These are phyloP conservation scores for Amiota mariae DNA, from an alignment of 2,888 invertebrate species.

Conservation along the genomic window DNA sequence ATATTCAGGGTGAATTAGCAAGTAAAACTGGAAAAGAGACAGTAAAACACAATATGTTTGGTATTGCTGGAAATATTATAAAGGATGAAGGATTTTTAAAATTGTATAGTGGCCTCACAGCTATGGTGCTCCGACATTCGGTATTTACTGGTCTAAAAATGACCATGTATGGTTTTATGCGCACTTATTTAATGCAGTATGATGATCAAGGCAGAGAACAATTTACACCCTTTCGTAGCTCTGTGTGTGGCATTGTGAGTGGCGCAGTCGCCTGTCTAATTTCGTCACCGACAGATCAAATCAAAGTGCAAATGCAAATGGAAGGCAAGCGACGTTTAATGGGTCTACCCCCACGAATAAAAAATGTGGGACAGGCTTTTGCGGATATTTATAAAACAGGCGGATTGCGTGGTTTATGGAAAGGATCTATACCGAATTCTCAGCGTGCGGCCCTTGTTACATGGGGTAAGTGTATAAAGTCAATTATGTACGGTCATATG, in stretches of 20 bases:
- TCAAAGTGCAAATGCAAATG: constrained; percentile 94
- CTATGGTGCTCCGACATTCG: constrained; percentile 45
- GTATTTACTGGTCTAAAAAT: constrained; percentile 47
- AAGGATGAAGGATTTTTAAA: constrained; percentile 36
- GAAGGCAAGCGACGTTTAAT: constrained; percentile 85
- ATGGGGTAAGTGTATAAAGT: constrained; percentile 74
- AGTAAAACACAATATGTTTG: constrained; percentile 33
- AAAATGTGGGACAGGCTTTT: constrained; percentile 83
- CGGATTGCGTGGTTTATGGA: constrained; percentile 87
- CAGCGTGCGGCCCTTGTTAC: constrained; percentile 83
- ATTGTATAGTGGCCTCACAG: constrained; percentile 46
- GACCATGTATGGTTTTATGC: constrained; percentile 39
- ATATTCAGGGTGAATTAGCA: constrained; percentile 46
- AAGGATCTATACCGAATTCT: constrained; percentile 89
- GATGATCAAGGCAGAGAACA: constrained; percentile 33
- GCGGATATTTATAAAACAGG: constrained; percentile 79
- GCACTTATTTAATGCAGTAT: constrained; percentile 22
- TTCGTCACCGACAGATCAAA: constrained; percentile 87
- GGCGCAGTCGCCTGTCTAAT: constrained; percentile 34
- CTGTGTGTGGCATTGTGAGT: constrained; percentile 34
- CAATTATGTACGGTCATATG: too few relatives aligned
- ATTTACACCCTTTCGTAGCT: constrained; percentile 38
- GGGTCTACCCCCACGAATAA: constrained; percentile 84
- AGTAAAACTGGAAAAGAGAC: background rate
- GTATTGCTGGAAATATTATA: constrained; percentile 36